Evolutionary conservation across 1,140 invertebrate species (phyloP), one percentile per base, ranked within the genome.

Genomic region (Luehdorfia chinensis): DNA sequence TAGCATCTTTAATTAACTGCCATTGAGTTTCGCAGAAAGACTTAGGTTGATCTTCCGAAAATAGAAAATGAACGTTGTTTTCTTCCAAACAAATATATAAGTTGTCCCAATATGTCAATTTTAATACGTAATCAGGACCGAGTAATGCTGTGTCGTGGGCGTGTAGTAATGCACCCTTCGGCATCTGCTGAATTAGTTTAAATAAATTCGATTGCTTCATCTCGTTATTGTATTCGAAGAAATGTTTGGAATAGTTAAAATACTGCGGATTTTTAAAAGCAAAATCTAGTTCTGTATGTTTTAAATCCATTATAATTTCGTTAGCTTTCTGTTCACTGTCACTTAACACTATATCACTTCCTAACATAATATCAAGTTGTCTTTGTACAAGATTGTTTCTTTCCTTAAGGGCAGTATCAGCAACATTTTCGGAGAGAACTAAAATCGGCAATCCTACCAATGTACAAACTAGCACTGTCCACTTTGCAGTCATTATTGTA

Each of bases 101-200:
- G 68, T 94, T 84, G 0, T 91, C 86, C 45, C 88, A 87, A 69
- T 93, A 93, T 0, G 93, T 94, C 5, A 93, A 75, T 30, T 92
- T 90, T 18, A 93, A 86, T 2, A 95, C 61, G 75, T 91, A 95
- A 41, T 93, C 89, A 0, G 88, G 76, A 1, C 90, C 90, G 0
- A 90, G 88, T 1, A 93, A 74, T 0, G 90, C 90, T 0, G 90
- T 89, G 50, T 94, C 91, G 50, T 95, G 94, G 1, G 88, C 80
- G 62, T 95, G 94, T 0, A 96, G 84, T 0, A 91, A 87, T 0
- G 90, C 90, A 6, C 94, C 94, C 87, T 93, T 93, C 2, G 93
- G 92, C 88, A 94, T 90, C 21, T 86, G 75, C 48, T 90, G 73
- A 5, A 96, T 90, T 2, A 95, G 85, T 33, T 91, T 71, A 50